Evolutionary conservation across 2,888 invertebrate species (phyloP), one percentile per base, ranked within the genome.

Genomic region (Diadegma fenestrale): DNA sequence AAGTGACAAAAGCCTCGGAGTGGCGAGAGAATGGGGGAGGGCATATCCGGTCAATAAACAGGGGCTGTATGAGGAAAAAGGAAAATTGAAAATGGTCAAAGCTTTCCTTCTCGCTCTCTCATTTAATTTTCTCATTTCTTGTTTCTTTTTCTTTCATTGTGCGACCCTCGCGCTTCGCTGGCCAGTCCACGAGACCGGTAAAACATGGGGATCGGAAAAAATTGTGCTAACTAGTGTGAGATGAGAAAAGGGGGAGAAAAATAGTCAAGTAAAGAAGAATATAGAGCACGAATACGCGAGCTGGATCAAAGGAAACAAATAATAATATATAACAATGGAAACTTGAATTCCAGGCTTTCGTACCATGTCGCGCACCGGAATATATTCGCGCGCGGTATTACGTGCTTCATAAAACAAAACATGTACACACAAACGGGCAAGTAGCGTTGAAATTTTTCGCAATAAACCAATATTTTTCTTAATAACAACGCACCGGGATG

Each of bases 241-340:
- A 80, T 63, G 58, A 61, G 72, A 80, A 77, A 79, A 61, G 61
- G 43, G 37, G 66, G 61, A 48, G 41, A 63, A 54, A 71, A 68
- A 84, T 63, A 78, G 82, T 8, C 4, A 19, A 12, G 82, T 58
- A 26, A 69, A 73, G 75, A 30, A 58, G 78, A 19, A 33, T 54
- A 63, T 43, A 76, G 69, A 76, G 69, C 76, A 63, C 54, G 68
- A 75, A 72, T n/a, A 48, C 84, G 64, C 48, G 54, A 61, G 82
- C 69, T 69, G 86, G 88, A 89, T 90, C 90, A 90, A 91, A 90
- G 89, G 88, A 87, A 87, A 77, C 78, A 85, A 88, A 88, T 88
- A 89, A 91, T 90, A 91, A 4, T 4, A 33, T 33, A 37, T 10
- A 37, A 37, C 37, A 37, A 37, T 37, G 10, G 37, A 37, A 91